Evolutionary conservation across 2,888 invertebrate species (phyloP).

Genomic region (Athalia rosae): DNA sequence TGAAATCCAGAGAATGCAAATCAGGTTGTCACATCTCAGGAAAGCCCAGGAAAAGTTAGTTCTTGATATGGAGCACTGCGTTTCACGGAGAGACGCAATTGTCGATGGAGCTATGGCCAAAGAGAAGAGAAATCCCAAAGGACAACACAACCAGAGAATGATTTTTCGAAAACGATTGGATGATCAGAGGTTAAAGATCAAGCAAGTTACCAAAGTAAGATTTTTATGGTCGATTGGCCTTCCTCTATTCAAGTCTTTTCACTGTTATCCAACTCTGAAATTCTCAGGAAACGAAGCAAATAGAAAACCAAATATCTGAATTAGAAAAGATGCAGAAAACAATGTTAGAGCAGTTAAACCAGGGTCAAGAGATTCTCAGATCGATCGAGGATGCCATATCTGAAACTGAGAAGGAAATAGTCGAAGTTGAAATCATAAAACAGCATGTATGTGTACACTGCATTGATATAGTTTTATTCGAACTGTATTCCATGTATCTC

Average conservation of each 20-base stretch:
- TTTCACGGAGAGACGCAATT: slow-evolving; percentile 80
- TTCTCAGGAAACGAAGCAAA: slow-evolving; percentile 65
- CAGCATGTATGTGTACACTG: slow-evolving; percentile 66
- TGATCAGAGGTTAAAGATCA: slow-evolving; percentile 77
- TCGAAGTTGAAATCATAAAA: slow-evolving; percentile 71
- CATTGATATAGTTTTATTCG: neutral
- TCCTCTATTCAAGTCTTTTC: neutral
- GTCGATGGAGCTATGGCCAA: slow-evolving; percentile 77
- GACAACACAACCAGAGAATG: slow-evolving; percentile 74
- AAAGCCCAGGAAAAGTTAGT: slow-evolving; percentile 79
- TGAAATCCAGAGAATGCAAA: slow-evolving; percentile 91
- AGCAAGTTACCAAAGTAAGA: slow-evolving; percentile 75
- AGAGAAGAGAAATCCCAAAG: slow-evolving; percentile 74
- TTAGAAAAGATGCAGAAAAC: slow-evolving; percentile 60
- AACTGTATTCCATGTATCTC: neutral
- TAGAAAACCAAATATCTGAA: slow-evolving; percentile 64
- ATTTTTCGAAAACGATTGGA: slow-evolving; percentile 77
- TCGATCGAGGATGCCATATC: slow-evolving; percentile 62
- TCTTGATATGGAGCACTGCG: slow-evolving; percentile 80
- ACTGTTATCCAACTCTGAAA: neutral
- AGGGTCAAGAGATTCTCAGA: slow-evolving; percentile 63
- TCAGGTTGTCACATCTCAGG: slow-evolving; percentile 75
- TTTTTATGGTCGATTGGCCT: slow-evolving; percentile 44
- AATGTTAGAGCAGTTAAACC: slow-evolving; percentile 62
- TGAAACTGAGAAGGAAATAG: slow-evolving; percentile 68